phyloP scores from a whole-genome alignment of 2,797 vertebrate species.

The Loriculus beryllinus region DNA sequence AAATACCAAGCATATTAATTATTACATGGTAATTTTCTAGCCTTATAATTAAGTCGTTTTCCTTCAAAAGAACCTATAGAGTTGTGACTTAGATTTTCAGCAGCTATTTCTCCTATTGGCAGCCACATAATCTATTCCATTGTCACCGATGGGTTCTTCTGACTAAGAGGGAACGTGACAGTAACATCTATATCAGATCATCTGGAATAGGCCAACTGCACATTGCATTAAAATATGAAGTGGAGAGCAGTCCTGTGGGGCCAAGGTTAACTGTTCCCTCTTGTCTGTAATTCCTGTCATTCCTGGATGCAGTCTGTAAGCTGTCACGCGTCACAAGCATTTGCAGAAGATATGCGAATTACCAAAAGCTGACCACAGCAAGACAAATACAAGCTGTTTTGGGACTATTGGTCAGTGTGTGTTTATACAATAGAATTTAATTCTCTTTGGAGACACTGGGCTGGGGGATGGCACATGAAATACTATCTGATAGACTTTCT shows the following conservation, averaged over 20 bases:
- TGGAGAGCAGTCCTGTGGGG: constrained; percentile 7
- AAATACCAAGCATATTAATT: constrained; percentile 63
- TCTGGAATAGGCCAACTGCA: constrained; percentile 45
- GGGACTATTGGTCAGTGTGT: neutral
- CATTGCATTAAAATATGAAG: constrained; percentile 50
- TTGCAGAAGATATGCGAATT: neutral
- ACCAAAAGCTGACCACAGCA: constrained; percentile 37
- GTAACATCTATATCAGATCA: constrained; percentile 53
- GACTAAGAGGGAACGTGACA: constrained; percentile 35
- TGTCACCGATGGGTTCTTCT: constrained; percentile 37
- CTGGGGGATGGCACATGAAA: neutral
- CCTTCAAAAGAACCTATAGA: constrained; percentile 42
- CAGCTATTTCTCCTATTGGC: constrained; percentile 32
- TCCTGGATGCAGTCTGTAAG: constrained; percentile 42
- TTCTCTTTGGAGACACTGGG: neutral
- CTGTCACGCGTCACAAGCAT: neutral
- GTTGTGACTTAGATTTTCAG: constrained; percentile 13
- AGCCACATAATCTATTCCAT: constrained; percentile 24
- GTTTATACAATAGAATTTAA: neutral
- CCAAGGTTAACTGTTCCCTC: neutral
- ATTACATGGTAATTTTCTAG: constrained; percentile 51
- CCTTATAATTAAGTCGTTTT: constrained; percentile 45
- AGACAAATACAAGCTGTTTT: neutral
- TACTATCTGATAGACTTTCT: neutral
- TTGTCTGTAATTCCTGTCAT: constrained; percentile 36